A percentile compares a stretch with the other conserved stretches of the same genome.
These are phyloP conservation scores for Chrosomus eos DNA, from an alignment of 2,797 vertebrate genomes.

Conservation along the genomic window DNA sequence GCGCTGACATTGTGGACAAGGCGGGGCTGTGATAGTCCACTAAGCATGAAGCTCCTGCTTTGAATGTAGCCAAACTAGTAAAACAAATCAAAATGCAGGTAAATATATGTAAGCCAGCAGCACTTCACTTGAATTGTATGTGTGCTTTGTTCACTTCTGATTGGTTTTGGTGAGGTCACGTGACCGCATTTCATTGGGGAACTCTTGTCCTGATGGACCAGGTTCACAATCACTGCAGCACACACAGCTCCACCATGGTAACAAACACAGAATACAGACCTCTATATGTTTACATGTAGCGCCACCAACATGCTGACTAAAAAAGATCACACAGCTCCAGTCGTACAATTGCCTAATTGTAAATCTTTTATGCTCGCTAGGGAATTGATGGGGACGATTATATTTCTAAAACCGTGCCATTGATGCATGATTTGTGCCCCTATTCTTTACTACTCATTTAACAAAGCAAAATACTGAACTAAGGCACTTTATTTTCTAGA, in stretches of 20 bases:
- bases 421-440: not conserved
- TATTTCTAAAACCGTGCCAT: not conserved
- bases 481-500: not conserved
- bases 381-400: not conserved
- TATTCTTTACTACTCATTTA: not conserved
- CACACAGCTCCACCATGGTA: constrained; percentile 37
- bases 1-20: constrained; percentile 36
- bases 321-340: not conserved
- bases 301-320: not conserved
- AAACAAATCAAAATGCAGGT: constrained; percentile 56
- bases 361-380: not conserved
- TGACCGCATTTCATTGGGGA: constrained; percentile 36
- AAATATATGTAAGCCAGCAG: constrained; percentile 29
- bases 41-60: constrained; percentile 62
- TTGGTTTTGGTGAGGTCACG: constrained; percentile 37
- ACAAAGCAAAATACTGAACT: not conserved
- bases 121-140: constrained; percentile 41
- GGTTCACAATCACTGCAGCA: constrained; percentile 25
- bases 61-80: constrained; percentile 74
- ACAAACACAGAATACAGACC: not conserved
- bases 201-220: constrained; percentile 23
- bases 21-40: constrained; percentile 39
- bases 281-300: not conserved
- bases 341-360: not conserved
- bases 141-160: constrained; percentile 37